phyloP scores from a whole-genome alignment of 2,113 vertebrate genomes.

The Aegithalos caudatus region DNA sequence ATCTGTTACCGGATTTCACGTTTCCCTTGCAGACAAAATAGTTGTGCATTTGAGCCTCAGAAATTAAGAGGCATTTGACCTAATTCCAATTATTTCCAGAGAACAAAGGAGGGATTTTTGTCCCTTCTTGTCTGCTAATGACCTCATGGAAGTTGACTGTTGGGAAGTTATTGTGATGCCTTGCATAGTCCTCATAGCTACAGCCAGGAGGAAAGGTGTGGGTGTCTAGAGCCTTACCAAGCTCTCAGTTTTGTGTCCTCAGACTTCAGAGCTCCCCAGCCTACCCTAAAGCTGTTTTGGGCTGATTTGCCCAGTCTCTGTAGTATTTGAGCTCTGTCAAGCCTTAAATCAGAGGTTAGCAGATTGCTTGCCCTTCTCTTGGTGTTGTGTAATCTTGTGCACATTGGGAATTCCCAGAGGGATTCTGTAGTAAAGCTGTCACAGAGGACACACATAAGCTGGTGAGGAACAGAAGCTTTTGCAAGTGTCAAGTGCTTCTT shows the following conservation, averaged over 20 bases:
- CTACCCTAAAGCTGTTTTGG: neutral
- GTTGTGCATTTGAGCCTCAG: neutral
- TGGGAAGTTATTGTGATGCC: neutral
- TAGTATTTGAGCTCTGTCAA: neutral
- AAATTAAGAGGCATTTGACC: neutral
- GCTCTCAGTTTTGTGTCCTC: neutral
- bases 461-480: neutral
- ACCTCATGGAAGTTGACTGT: neutral
- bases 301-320: neutral
- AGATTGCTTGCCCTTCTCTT: neutral
- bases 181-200: neutral
- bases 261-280: neutral
- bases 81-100: neutral
- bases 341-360: neutral
- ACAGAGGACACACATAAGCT: neutral
- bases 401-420: neutral
- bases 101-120: neutral
- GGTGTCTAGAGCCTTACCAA: neutral
- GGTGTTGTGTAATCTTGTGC: neutral
- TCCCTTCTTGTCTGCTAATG: neutral
- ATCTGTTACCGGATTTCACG: fast-evolving
- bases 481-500: neutral
- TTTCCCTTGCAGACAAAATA: neutral
- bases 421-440: neutral
- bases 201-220: neutral